Percentiles rank a stretch among this genome's conserved stretches.
Evolutionary conservation across 2,888 invertebrate species (phyloP).

Genomic region (Euphydryas editha): DNA sequence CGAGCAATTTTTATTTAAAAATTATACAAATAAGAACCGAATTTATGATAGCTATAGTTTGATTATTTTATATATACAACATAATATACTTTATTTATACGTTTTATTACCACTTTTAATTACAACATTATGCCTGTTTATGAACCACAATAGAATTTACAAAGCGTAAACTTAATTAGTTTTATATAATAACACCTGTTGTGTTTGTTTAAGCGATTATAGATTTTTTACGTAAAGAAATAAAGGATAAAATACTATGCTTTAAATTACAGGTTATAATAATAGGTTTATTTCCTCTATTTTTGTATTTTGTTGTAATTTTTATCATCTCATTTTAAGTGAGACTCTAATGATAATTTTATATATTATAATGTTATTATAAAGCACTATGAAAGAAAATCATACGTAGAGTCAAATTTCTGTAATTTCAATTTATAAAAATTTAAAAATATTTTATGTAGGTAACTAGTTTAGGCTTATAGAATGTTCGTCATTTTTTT

Average conservation of each 20-base stretch:
- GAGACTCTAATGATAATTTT: background rate
- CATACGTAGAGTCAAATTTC: too few species aligned
- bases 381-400: background rate
- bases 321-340: background rate
- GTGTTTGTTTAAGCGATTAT: conserved; percentile 18
- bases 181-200: conserved; percentile 22
- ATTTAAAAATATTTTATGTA: background rate
- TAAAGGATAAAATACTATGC: background rate
- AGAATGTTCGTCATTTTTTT: background rate
- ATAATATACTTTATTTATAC: conserved; percentile 16
- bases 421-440: too few species aligned
- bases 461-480: background rate
- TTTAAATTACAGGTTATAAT: background rate
- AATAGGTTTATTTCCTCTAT: background rate
- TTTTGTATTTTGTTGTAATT: background rate
- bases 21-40: conserved; percentile 4
- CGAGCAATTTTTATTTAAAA: background rate
- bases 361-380: background rate
- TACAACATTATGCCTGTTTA: conserved; percentile 27
- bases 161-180: conserved; percentile 35
- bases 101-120: conserved; percentile 31
- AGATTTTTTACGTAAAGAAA: background rate
- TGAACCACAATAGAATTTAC: conserved; percentile 37
- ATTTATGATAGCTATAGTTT: background rate
- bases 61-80: conserved; percentile 7